Evolutionary conservation across 2,888 invertebrate species (phyloP), one percentile per base, ranked within the genome.

Genomic region (Pollenia amentaria): DNA sequence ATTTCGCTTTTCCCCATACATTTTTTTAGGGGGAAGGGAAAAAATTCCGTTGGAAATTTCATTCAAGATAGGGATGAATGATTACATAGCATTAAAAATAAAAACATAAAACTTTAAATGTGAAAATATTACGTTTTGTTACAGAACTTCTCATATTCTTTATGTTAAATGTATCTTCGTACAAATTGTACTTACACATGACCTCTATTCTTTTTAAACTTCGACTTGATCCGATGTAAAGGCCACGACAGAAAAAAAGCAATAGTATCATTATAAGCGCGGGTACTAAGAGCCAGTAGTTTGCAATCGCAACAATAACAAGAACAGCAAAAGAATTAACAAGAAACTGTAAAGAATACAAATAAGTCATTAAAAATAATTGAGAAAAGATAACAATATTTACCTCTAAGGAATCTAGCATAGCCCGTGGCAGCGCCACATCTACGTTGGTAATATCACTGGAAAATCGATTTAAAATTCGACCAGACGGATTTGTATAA

Each of bases 381-480:
- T 29, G 6, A 57, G 11, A n/a, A 21, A 8, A 12, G n/a, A 6
- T 10, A 10, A 46, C 46, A 16, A 0, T 0, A 89, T 94, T 94
- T 65, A 95, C 95, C 89, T 94, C 94, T 8, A 95, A 89, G 57
- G 95, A 95, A 90, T 95, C 95, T 84, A 96, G 93, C 75, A 95
- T 93, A 69, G 95, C 94, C 76, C 94, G 94, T 0, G 95, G 95
- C 57, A 96, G 89, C 12, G 95, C 92, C 81, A 95, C 95, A 89
- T 96, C 96, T 64, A 96, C 93, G 3, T 95, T 94, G 10, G 95
- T 95, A 51, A 96, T 95, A 90, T 97, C 97, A 91, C 96, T 96
- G 14, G 96, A 95, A 91, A 97, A 96, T 67, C 97, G 94, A 92
- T 97, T 97, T 55, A 97, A 93, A 86, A 97, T 95, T 76, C 95